These are phyloP conservation scores for Neomorphus geoffroyi DNA, from an alignment of 2,797 vertebrate genomes.

Conservation along the genomic window DNA sequence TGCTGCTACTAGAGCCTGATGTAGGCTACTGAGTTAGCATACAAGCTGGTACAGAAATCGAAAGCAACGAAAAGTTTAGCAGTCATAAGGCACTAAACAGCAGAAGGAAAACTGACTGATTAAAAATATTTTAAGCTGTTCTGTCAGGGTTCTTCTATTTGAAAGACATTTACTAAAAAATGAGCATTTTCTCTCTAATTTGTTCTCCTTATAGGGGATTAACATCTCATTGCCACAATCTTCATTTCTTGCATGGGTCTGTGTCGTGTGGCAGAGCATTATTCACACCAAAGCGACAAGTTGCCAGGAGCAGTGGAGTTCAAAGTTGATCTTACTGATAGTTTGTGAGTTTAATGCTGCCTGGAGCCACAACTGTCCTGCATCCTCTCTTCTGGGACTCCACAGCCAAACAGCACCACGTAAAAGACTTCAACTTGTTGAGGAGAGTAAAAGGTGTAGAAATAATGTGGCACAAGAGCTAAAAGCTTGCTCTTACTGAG, in stretches of 20 bases:
- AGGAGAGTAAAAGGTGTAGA: not conserved
- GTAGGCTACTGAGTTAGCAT: not conserved
- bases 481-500: not conserved
- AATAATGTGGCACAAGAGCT: not conserved
- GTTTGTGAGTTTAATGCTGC: not conserved
- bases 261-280: not conserved
- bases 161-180: conserved; percentile 8
- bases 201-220: not conserved
- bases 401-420: not conserved
- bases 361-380: not conserved
- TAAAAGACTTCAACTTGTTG: not conserved
- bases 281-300: not conserved
- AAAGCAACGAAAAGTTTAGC: conserved; percentile 15
- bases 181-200: not conserved
- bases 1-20: not conserved
- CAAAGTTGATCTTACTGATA: not conserved
- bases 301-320: not conserved
- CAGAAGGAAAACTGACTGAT: not conserved
- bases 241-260: not conserved
- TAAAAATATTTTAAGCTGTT: not conserved
- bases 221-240: not conserved
- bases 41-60: not conserved
- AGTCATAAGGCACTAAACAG: not conserved
- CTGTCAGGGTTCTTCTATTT: not conserved
- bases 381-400: not conserved